phyloP scores from a whole-genome alignment of 2,113 vertebrate species.

The Catagonus wagneri region DNA sequence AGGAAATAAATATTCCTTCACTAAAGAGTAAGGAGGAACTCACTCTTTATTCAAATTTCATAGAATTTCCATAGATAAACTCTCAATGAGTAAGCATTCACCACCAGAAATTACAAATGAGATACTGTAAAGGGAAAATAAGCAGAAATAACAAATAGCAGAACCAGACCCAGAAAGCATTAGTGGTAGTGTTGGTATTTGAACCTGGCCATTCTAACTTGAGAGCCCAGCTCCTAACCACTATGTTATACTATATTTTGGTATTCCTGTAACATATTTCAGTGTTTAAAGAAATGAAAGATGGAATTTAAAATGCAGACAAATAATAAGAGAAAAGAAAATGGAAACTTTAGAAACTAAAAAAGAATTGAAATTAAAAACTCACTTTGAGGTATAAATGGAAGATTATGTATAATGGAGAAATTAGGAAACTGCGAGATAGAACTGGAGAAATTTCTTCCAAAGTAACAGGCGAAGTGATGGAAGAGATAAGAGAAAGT shows the following conservation, averaged over 20 bases:
- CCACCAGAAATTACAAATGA: not conserved
- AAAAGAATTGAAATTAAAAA: conserved; percentile 4
- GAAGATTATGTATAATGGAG: not conserved
- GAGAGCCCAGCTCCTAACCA: not conserved
- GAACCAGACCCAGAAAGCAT: not conserved
- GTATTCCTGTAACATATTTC: not conserved
- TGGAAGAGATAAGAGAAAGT: not conserved
- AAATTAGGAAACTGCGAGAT: not conserved
- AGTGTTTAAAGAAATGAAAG: not conserved
- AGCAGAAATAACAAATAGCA: not conserved
- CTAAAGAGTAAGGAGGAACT: not conserved
- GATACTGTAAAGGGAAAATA: not conserved
- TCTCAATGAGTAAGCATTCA: not conserved
- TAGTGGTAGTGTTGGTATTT: not conserved
- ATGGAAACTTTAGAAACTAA: not conserved
- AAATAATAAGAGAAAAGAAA: not conserved
- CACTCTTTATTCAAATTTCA: not conserved
- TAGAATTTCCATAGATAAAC: not conserved
- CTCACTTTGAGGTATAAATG: not conserved
- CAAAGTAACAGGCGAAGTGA: not conserved
- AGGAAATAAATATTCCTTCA: not conserved
- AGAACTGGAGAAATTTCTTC: not conserved
- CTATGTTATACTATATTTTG: not conserved
- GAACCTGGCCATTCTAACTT: not conserved
- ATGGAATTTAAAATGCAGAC: not conserved